A percentile compares a stretch with the other conserved stretches of the same genome.
Conservation (phyloP, 2,797 vertebrate genomes). For the Rhinogobio ventralis region DNA sequence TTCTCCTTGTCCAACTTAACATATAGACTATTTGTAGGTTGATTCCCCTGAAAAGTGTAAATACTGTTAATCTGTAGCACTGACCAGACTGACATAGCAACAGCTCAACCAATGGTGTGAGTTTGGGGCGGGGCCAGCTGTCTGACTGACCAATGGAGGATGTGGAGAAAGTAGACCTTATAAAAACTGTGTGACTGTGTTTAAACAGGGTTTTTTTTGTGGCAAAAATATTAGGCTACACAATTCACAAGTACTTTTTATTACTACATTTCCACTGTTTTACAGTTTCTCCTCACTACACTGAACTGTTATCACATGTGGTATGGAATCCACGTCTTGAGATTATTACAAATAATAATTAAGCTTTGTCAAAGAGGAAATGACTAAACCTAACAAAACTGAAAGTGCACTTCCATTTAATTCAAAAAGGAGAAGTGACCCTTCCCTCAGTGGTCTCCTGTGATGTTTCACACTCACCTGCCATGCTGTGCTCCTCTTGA, state of each 20-base stretch:
- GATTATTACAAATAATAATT: neutral
- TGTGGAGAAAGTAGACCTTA: neutral
- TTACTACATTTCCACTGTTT: neutral
- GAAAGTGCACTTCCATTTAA: neutral
- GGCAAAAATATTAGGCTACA: neutral
- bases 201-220: neutral
- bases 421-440: neutral
- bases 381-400: neutral
- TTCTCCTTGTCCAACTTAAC: neutral
- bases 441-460: neutral
- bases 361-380: constrained; percentile 20
- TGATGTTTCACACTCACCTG: constrained; percentile 35
- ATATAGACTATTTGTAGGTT: neutral
- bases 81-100: neutral
- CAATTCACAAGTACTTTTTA: neutral
- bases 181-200: neutral
- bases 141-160: neutral
- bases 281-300: neutral
- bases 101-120: neutral
- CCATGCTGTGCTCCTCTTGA: constrained; percentile 43
- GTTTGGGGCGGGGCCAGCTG: neutral
- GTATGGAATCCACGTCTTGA: neutral
- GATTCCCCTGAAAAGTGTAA: neutral
- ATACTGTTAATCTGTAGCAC: neutral
- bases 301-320: neutral